Conservation (phyloP, 2,888 invertebrate species). For the Lochmaea crataegi region DNA sequence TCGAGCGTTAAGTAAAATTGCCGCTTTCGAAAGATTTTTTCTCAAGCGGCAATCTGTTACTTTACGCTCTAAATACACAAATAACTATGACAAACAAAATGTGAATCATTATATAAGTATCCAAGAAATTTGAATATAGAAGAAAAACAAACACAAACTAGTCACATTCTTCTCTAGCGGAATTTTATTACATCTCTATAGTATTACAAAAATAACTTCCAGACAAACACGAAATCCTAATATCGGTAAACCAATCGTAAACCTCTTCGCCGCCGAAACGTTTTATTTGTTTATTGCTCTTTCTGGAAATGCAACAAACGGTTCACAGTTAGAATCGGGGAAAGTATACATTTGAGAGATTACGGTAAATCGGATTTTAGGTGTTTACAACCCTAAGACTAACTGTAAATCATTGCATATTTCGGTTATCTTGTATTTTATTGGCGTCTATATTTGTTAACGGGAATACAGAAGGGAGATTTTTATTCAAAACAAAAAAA, state of each 20-base stretch:
- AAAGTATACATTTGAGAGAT: slow-evolving; percentile 11
- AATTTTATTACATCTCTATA: not conserved
- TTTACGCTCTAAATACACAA: too few species aligned
- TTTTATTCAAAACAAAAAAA: not conserved
- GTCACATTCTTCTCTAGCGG: not conserved
- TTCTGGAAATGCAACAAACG: slow-evolving; percentile 9
- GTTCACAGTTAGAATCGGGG: not conserved
- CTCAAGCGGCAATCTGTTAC: too few species aligned
- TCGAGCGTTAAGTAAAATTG: too few species aligned
- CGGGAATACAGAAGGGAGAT: not conserved
- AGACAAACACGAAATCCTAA: slow-evolving; percentile 7
- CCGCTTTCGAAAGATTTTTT: too few species aligned
- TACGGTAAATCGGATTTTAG: slow-evolving; percentile 25
- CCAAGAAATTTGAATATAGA: too few species aligned
- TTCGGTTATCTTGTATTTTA: slow-evolving; percentile 19
- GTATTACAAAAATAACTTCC: not conserved
- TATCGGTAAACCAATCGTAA: slow-evolving; percentile 25
- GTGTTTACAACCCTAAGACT: slow-evolving; percentile 19
- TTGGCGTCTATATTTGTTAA: not conserved
- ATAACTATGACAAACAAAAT: not conserved
- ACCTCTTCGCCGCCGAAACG: not conserved
- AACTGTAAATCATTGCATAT: slow-evolving; percentile 30
- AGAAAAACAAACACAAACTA: not conserved
- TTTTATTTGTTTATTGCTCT: slow-evolving; percentile 28
- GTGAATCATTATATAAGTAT: too few species aligned